A percentile compares a stretch with the other conserved stretches of the same genome.
phyloP scores from a whole-genome alignment of 2,797 vertebrate species.

The Nyctalus aviator region DNA sequence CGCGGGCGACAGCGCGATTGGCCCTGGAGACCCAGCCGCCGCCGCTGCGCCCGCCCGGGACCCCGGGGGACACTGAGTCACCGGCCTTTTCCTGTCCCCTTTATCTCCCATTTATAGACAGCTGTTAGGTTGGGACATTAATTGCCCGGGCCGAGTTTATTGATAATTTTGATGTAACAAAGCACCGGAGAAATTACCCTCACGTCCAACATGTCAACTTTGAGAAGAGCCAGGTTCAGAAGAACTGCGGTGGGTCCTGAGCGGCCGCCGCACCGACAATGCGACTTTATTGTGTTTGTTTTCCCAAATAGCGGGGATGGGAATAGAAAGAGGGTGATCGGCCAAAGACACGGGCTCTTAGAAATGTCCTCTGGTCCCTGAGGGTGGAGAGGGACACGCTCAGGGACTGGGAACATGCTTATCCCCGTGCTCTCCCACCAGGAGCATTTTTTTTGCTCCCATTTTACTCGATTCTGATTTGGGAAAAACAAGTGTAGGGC shows the following conservation, averaged over 20 bases:
- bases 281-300: constrained; percentile 42
- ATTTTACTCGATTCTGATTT: background rate
- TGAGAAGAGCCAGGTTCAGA: constrained; percentile 82
- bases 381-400: background rate
- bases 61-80: background rate
- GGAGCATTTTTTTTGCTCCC: background rate
- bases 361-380: background rate
- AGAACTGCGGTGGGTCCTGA: constrained; percentile 79
- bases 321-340: background rate
- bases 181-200: constrained; percentile 81
- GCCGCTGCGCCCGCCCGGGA: background rate
- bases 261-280: background rate
- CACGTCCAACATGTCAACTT: constrained; percentile 81
- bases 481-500: constrained; percentile 26
- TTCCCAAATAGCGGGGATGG: constrained; percentile 1
- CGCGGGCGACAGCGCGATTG: background rate
- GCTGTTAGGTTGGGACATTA: constrained; percentile 75
- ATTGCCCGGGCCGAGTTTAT: constrained; percentile 76
- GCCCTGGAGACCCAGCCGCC: rapidly evolving
- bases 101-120: constrained; percentile 75
- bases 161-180: constrained; percentile 82
- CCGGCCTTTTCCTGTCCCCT: background rate
- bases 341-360: background rate
- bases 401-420: background rate
- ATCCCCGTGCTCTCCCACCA: background rate